A percentile compares a stretch with the other conserved stretches of the same genome.
phyloP scores from a whole-genome alignment of 2,888 invertebrate species.

The Cantharis rufa region DNA sequence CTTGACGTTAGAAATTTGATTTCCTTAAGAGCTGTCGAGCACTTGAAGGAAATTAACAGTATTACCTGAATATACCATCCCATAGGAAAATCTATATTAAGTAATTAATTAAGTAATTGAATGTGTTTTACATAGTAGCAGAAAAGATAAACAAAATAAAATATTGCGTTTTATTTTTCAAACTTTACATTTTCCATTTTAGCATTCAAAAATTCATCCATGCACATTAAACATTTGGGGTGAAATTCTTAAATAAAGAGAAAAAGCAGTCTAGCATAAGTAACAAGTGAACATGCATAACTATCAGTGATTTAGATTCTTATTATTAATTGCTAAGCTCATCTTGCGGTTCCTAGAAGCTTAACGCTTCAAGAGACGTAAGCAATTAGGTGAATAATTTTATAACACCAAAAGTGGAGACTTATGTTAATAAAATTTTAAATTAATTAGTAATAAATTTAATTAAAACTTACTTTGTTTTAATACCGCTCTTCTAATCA shows the following conservation, averaged over 20 bases:
- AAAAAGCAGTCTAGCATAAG: constrained; percentile 19
- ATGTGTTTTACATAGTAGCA: constrained; percentile 25
- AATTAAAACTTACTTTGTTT: neutral
- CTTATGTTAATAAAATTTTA: constrained; percentile 41
- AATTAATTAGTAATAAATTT: constrained; percentile 27
- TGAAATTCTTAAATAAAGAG: constrained; percentile 17
- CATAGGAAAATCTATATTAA: constrained; percentile 45
- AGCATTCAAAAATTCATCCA: constrained; percentile 3
- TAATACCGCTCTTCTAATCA: neutral
- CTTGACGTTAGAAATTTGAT: constrained; percentile 52
- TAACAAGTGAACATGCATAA: constrained; percentile 30
- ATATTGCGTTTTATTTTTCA: neutral
- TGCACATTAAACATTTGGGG: constrained; percentile 6
- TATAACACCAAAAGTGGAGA: constrained; percentile 51
- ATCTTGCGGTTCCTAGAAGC: constrained; percentile 48
- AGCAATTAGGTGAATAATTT: constrained; percentile 57
- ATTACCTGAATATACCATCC: constrained; percentile 37
- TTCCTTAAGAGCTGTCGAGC: constrained; percentile 54
- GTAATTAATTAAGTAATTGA: constrained; percentile 49
- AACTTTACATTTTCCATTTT: neutral
- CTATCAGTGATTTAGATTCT: constrained; percentile 41
- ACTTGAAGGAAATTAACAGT: constrained; percentile 54
- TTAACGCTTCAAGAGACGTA: constrained; percentile 54
- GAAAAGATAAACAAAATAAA: neutral
- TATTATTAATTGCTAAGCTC: constrained; percentile 49